These are phyloP conservation scores for Trachemys scripta DNA, from an alignment of 2,113 vertebrate species.

Conservation along the genomic window DNA sequence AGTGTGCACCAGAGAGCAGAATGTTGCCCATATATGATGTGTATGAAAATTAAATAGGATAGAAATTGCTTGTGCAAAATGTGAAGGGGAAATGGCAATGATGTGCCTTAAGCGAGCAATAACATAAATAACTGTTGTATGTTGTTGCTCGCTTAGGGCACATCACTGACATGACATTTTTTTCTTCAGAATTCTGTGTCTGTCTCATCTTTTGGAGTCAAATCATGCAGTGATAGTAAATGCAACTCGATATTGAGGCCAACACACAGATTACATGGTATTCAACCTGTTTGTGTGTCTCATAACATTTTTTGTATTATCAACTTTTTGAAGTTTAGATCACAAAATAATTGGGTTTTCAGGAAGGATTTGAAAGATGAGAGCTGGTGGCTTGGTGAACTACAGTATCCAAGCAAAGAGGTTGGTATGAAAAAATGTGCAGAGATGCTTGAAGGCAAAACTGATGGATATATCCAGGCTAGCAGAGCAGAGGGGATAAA, in stretches of 20 bases:
- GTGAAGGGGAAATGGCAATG: neutral
- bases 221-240: neutral
- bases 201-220: neutral
- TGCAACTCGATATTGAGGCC: neutral
- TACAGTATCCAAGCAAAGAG: neutral
- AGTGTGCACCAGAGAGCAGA: neutral
- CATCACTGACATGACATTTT: neutral
- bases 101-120: neutral
- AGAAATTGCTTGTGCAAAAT: neutral
- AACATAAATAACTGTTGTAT: neutral
- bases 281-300: neutral
- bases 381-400: rapidly evolving
- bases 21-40: neutral
- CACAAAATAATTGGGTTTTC: neutral
- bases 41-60: neutral
- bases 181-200: neutral
- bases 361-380: neutral
- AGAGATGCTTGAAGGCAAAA: neutral
- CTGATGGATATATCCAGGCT: neutral
- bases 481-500: neutral
- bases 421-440: neutral
- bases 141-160: neutral
- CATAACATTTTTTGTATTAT: neutral
- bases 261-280: neutral
- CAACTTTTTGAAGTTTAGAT: neutral